Evolutionary conservation across 2,797 vertebrate species (phyloP), one percentile per base, ranked within the genome.

Genomic region (Pelochelys cantorii): DNA sequence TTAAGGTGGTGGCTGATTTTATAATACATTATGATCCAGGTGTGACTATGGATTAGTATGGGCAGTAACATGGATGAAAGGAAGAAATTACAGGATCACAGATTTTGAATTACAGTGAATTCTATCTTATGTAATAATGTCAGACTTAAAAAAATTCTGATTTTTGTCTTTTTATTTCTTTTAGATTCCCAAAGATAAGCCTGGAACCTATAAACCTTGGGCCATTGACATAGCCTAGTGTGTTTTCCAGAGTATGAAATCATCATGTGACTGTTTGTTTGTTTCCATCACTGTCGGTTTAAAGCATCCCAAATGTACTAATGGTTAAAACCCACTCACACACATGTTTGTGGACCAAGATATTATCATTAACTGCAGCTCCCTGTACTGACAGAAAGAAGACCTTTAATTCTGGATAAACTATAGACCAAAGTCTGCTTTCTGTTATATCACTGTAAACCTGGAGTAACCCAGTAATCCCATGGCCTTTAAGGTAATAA

Each of bases 181-280:
- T 93, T 65, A 96, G 96, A 97, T 98, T 93, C 96, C 97, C 79
- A 97, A 92, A 96, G 95, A 97, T 85, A 95, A 97, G 34, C 87
- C 95, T 90, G 97, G 95, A 89, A 97, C 95, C 27, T 94, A 85
- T 83, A 95, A 89, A 18, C 96, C 96, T 37, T 96, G 96, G 97
- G 95, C 93, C 29, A 82, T 97, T 62, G 59, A 31, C 48, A 81
- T 89, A 65, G 86, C 94, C 81, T 96, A 94, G 52, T 90, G 20
- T 27, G 23, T 29, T 91, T 93, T 68, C 60, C 54, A 84, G 55
- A 94, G 62, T 62, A 77, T 86, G 37, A 80, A 71, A 20, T 12
- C 84, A 65, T 15, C 31, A 29, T 9, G 23, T 83, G 54, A 74
- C 56, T 84, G 25, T 56, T 88, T 83, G 54, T 68, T 55, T 84